A percentile compares a stretch with the other conserved stretches of the same genome.
phyloP scores from a whole-genome alignment of 1,140 invertebrate species.

The Cyclina sinensis region DNA sequence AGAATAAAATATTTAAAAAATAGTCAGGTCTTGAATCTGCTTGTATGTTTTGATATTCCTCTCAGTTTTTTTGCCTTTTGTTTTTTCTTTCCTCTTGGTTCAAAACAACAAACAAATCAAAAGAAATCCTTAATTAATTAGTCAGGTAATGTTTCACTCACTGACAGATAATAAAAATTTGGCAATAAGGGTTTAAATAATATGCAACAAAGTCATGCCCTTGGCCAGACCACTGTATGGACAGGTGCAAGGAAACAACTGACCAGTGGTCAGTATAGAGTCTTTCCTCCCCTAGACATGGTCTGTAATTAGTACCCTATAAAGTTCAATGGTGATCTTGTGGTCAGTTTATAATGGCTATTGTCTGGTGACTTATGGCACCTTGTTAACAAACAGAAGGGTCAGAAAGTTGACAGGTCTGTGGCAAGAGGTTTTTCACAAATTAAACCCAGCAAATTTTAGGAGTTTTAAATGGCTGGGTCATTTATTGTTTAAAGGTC shows the following conservation, averaged over 20 bases:
- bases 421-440: conserved; percentile 13
- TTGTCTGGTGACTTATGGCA: conserved; percentile 23
- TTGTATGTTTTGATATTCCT: too few species aligned
- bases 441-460: conserved; percentile 10
- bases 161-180: too few species aligned
- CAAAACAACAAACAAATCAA: too few species aligned
- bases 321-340: not conserved
- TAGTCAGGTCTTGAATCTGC: too few species aligned
- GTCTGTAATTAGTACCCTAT: conserved; percentile 47
- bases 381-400: conserved; percentile 46
- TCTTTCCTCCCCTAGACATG: not conserved
- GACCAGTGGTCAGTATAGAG: conserved; percentile 33
- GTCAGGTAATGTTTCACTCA: too few species aligned
- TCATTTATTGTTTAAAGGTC: not conserved
- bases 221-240: not conserved
- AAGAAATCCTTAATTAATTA: too few species aligned
- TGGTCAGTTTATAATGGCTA: conserved; percentile 35
- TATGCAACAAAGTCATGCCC: not conserved
- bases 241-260: conserved; percentile 36
- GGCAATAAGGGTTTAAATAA: too few species aligned
- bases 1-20: too few species aligned
- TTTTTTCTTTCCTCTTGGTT: too few species aligned
- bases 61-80: too few species aligned
- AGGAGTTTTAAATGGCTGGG: not conserved
- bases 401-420: not conserved